Conservation (phyloP, 2,888 invertebrate genomes). For the Sphecodes monilicornis region DNA sequence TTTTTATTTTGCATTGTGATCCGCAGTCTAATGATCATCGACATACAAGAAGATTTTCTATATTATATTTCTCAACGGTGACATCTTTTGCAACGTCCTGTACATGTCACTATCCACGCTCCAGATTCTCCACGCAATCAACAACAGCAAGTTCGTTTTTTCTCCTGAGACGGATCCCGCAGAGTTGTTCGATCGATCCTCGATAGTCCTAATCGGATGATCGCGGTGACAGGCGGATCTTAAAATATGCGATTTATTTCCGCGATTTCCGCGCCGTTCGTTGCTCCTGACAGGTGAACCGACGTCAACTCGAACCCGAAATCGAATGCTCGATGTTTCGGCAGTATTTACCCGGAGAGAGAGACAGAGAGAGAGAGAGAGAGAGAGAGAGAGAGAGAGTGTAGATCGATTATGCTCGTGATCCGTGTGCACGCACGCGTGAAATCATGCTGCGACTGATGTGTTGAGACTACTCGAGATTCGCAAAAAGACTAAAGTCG, state of each 20-base stretch:
- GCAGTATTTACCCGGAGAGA: slow-evolving; percentile 11
- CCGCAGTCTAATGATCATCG: not conserved
- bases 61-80: not conserved
- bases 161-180: not conserved
- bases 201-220: not conserved
- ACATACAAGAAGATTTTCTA: not conserved
- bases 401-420: not conserved
- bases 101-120: not conserved
- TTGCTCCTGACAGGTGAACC: slow-evolving; percentile 55
- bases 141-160: not conserved
- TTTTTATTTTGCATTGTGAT: not conserved
- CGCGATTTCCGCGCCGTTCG: slow-evolving; percentile 20
- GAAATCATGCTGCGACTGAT: not conserved
- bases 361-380: not conserved
- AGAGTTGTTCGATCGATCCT: not conserved
- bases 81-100: not conserved
- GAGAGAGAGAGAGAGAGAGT: not conserved
- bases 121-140: not conserved
- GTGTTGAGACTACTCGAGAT: not conserved
- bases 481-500: not conserved
- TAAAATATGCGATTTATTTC: slow-evolving; percentile 46
- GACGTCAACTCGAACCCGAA: slow-evolving; percentile 22
- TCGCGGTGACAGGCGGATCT: slow-evolving; percentile 14
- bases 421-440: not conserved
- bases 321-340: slow-evolving; percentile 31